Conservation (phyloP, 2,797 vertebrate species). For the Pangasius larnaudii region DNA sequence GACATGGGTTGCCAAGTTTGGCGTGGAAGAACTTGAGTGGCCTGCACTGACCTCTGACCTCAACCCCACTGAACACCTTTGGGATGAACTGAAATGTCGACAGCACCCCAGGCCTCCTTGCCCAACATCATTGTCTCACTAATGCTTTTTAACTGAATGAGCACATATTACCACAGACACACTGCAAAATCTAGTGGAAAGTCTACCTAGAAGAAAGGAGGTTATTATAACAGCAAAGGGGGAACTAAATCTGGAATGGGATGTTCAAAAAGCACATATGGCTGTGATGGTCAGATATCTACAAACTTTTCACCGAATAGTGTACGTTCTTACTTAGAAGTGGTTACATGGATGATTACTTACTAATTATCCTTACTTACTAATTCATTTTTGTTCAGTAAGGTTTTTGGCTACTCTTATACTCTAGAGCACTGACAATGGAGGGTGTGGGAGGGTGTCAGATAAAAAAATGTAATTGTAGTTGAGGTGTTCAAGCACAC, state of each 20-base stretch:
- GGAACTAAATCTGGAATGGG: not conserved
- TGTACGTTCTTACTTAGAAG: not conserved
- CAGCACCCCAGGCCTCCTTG: not conserved
- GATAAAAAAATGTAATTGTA: constrained; percentile 19
- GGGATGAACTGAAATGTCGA: not conserved
- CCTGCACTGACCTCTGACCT: not conserved
- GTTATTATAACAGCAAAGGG: not conserved
- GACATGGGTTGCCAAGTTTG: not conserved
- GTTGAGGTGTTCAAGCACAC: constrained; percentile 8
- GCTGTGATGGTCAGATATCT: not conserved
- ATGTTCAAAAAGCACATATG: not conserved
- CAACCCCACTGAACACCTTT: not conserved
- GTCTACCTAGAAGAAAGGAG: not conserved
- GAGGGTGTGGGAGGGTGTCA: not conserved
- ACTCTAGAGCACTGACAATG: not conserved
- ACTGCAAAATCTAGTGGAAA: not conserved
- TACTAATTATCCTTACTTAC: not conserved
- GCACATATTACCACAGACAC: not conserved
- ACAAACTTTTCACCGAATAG: not conserved
- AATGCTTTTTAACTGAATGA: not conserved
- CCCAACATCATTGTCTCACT: not conserved
- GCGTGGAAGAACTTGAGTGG: not conserved
- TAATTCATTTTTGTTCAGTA: not conserved
- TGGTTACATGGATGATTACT: not conserved
- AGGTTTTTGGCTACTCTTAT: not conserved